Percentiles rank a stretch among this genome's conserved stretches.
phyloP scores from a whole-genome alignment of 2,797 vertebrate species.

The Monodelphis domestica region DNA sequence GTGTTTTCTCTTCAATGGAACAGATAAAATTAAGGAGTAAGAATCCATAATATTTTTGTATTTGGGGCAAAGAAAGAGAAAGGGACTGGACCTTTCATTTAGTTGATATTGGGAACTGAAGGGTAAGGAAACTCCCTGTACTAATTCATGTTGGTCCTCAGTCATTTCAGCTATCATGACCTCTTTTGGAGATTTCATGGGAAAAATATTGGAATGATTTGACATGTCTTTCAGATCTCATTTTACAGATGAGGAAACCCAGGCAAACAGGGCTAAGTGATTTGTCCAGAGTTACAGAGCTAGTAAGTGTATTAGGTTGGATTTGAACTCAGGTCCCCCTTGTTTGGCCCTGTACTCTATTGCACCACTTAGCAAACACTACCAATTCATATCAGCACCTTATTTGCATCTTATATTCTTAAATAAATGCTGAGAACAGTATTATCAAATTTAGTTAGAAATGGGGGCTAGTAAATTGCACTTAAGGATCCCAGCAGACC shows the following conservation, averaged over 20 bases:
- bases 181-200: neutral
- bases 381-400: too few relatives aligned
- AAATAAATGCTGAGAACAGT: too few relatives aligned
- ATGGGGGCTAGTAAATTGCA: too few relatives aligned
- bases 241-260: neutral
- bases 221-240: neutral
- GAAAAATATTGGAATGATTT: neutral
- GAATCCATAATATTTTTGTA: neutral
- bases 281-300: neutral
- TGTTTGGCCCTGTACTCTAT: too few relatives aligned
- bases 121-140: neutral
- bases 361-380: too few relatives aligned
- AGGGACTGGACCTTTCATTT: neutral
- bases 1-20: slow-evolving; percentile 37
- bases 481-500: too few relatives aligned
- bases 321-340: too few relatives aligned
- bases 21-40: neutral
- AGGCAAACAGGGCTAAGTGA: too few relatives aligned
- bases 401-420: too few relatives aligned
- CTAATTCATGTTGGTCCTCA: neutral
- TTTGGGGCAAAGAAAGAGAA: neutral
- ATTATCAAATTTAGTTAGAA: too few relatives aligned
- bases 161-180: neutral
- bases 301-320: too few relatives aligned
- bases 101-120: slow-evolving; percentile 20